These are phyloP conservation scores for Kobus ellipsiprymnus DNA, from an alignment of 2,113 vertebrate species.

Conservation along the genomic window DNA sequence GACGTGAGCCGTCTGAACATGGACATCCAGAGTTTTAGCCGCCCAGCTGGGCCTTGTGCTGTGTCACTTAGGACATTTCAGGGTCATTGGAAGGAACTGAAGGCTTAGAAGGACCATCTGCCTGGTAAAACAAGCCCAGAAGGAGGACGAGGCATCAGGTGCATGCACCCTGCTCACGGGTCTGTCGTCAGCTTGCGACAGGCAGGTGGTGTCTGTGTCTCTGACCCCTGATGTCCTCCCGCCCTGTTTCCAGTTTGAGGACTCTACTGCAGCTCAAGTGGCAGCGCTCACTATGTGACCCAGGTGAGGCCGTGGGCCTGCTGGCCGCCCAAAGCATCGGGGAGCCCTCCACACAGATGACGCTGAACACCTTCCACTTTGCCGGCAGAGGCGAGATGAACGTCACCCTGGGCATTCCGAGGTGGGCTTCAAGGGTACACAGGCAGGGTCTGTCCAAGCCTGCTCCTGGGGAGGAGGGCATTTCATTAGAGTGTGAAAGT, in stretches of 20 bases:
- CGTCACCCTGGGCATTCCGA: constrained; percentile 96
- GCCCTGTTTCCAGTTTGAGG: constrained; percentile 79
- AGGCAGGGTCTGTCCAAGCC: not conserved
- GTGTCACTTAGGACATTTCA: not conserved
- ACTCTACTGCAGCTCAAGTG: constrained; percentile 92
- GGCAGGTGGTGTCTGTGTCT: not conserved
- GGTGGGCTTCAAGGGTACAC: constrained; percentile 74
- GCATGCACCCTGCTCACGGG: not conserved
- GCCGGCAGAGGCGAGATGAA: constrained; percentile 99
- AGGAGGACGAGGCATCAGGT: not conserved
- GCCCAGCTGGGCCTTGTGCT: not conserved
- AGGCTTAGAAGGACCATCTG: not conserved
- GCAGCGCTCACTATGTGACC: constrained; percentile 95
- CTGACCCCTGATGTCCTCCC: not conserved
- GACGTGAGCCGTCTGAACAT: rapidly evolving
- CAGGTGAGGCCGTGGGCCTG: constrained; percentile 95
- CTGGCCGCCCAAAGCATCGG: constrained; percentile 98
- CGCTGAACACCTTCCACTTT: constrained; percentile 99
- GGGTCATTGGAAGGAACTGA: not conserved
- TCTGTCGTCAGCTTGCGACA: rapidly evolving
- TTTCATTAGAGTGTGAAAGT: not conserved
- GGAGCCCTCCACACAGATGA: constrained; percentile 99
- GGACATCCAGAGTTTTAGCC: not conserved
- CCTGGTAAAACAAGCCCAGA: not conserved
- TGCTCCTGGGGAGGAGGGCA: not conserved